Conservation (phyloP, 1,140 invertebrate genomes). For the Musca domestica region DNA sequence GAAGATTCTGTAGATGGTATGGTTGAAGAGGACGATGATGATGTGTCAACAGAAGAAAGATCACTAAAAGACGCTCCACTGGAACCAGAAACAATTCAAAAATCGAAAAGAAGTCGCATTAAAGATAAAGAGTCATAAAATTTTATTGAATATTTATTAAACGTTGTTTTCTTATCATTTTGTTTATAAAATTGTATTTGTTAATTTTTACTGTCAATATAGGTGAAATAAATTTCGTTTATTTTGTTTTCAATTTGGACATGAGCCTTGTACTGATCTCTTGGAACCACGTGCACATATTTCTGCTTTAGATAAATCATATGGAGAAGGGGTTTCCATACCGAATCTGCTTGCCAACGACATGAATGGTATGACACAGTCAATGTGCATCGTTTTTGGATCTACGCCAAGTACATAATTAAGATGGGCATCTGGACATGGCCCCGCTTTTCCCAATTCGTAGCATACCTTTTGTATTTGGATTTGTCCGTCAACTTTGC, state of each 20-base stretch:
- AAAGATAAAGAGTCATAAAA: no score
- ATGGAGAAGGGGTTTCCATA: conserved; percentile 27
- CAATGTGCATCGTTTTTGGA: conserved; percentile 54
- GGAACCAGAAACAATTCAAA: not conserved
- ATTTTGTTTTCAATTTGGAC: not conserved
- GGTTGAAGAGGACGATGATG: conserved; percentile 43
- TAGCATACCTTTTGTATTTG: conserved; percentile 57
- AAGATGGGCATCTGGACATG: conserved; percentile 50
- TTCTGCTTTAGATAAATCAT: conserved; percentile 38
- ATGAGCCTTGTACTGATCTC: conserved; percentile 18
- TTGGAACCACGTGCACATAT: conserved; percentile 38
- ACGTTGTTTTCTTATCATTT: not conserved
- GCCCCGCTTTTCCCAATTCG: conserved; percentile 50
- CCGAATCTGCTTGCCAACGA: conserved; percentile 41
- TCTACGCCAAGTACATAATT: conserved; percentile 56
- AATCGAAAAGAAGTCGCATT: not conserved
- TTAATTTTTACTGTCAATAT: conserved; percentile 11
- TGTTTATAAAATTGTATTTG: conserved; percentile 7
- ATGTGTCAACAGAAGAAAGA: conserved; percentile 5
- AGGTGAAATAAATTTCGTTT: not conserved
- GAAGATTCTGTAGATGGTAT: conserved; percentile 41
- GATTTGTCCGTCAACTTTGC: conserved; percentile 56
- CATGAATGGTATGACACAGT: conserved; percentile 53
- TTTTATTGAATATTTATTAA: not conserved
- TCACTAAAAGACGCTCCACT: not conserved